Evolutionary conservation across 2,113 vertebrate species (phyloP), one percentile per base, ranked within the genome.

Genomic region (Paraplagusia blochii): DNA sequence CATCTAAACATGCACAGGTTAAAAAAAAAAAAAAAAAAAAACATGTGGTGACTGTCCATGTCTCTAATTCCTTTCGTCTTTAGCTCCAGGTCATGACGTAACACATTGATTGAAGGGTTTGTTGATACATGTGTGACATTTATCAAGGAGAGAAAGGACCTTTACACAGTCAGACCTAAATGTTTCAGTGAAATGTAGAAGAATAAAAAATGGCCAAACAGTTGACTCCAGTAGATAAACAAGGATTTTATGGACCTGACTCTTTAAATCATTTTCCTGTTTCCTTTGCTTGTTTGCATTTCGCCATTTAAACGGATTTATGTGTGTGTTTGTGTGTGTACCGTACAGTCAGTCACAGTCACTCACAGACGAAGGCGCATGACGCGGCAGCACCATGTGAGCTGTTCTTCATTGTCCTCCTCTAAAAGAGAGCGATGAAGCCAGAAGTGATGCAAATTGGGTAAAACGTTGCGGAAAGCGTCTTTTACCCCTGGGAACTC

Each of bases 401-500:
- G 66, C 69, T 54, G 63, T 66, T 78, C 81, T 66, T 74, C 59
- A 55, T 66, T 72, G 48, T 72, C 58, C 29, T 43, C 57, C 77
- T 66, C 61, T 63, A 51, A n/a, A 69, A 82, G 82, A 77, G 66
- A 51, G 61, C 40, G 39, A 73, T 62, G 72, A 56, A 82, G 86
- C 86, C 84, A 73, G 69, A 38, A 87, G 86, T 84, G 64, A 88
- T 86, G 88, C 85, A 86, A 88, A 88, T 86, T 87, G 80, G 76
- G 80, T 86, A 88, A 88, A 88, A 86, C 78, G 82, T 86, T 87
- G 74, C 75, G 75, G 85, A 86, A 87, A 89, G 83, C 82, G 80
- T 51, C 73, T 85, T 83, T 76, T 85, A 81, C 85, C 85, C 64
- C 49, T 54, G 85, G 85, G 80, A 78, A 72, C 61, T 76, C 67